Base-by-base conservation (phyloP, 1,140 invertebrate genomes). In the Maniola jurtina region DNA sequence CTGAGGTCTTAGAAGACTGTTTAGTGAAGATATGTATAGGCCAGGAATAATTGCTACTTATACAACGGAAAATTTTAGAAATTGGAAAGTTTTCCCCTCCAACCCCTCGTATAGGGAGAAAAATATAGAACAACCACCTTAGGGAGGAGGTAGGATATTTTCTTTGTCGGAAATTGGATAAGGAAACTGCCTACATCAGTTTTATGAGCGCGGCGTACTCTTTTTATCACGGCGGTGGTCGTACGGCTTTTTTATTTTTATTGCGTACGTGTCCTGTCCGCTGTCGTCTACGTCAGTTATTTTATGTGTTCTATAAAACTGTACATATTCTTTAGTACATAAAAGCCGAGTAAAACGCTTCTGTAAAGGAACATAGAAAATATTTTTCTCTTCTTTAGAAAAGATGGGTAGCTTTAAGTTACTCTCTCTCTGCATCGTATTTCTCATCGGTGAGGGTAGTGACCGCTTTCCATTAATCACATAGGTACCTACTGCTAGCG, bases 161-260 rank as follows among this genome's bases (percentile, higher is more conserved):
- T 36, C 57, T 58, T 33, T 64, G 38, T 16, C 45, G 33, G 33
- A 70, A 67, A 70, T 62, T 68, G 56, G 50, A 66, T 47, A 16
- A 62, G 62, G 64, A 66, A 66, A 58, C 35, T 45, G 16, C 52
- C 55, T 61, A 50, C 57, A 40, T 55, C 10, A 35, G 50, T 36
- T 67, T 66, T 70, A 70, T 55, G 60, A 52, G 55, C 38, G n/a
- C n/a, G n/a, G n/a, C n/a, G 62, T 64, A 50, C 66, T 54, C 73
- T 80, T 83, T 86, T 84, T 84, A 80, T 78, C 66, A 60, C 68
- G 74, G 64, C 68, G 74, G 64, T 34, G 52, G 60, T 60, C 66
- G 67, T 79, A 86, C 79, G 57, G 75, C 77, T 78, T 83, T 86
- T 86, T 86, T 86, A 86, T 86, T 77, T 84, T 86, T 81, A 86